A percentile compares a stretch with the other conserved stretches of the same genome.
phyloP scores from a whole-genome alignment of 2,113 vertebrate genomes.

The Salvelinus namaycush region DNA sequence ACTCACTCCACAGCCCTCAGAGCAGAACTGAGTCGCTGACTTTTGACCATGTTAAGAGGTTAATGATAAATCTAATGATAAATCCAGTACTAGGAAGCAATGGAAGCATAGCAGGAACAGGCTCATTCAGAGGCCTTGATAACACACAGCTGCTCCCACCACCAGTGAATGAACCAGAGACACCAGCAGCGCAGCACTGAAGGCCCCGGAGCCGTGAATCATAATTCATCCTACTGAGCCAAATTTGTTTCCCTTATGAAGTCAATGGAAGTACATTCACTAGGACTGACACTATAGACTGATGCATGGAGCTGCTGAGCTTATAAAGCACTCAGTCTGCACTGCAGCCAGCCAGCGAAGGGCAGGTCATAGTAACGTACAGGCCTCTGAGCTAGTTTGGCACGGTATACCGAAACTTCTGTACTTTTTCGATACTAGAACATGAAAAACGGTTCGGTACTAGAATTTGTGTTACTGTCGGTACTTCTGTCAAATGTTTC shows the following conservation, averaged over 20 bases:
- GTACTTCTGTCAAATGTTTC: too few species aligned
- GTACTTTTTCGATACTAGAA: too few species aligned
- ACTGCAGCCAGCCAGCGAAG: background rate
- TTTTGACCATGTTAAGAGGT: conserved; percentile 50
- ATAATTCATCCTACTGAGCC: conserved; percentile 33
- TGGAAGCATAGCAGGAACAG: background rate
- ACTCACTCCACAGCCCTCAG: background rate
- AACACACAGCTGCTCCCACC: conserved; percentile 31
- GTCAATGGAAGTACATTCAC: conserved; percentile 20
- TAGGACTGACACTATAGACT: conserved; percentile 13
- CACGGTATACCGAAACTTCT: too few species aligned
- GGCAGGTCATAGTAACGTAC: background rate
- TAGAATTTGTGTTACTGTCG: too few species aligned
- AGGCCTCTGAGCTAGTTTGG: too few species aligned
- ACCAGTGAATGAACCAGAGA: conserved; percentile 1
- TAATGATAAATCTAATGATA: conserved; percentile 54
- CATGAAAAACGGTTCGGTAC: too few species aligned
- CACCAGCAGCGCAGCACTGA: background rate
- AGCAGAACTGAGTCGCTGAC: conserved; percentile 20
- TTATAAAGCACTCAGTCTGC: conserved; percentile 11
- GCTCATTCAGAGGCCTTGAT: conserved; percentile 12
- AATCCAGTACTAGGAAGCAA: conserved; percentile 4
- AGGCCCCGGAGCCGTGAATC: conserved; percentile 22
- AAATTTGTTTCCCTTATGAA: conserved; percentile 30
- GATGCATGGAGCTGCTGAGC: background rate